Evolutionary conservation across 2,888 invertebrate species (phyloP).

Genomic region (Orthonychiurus folsomi): DNA sequence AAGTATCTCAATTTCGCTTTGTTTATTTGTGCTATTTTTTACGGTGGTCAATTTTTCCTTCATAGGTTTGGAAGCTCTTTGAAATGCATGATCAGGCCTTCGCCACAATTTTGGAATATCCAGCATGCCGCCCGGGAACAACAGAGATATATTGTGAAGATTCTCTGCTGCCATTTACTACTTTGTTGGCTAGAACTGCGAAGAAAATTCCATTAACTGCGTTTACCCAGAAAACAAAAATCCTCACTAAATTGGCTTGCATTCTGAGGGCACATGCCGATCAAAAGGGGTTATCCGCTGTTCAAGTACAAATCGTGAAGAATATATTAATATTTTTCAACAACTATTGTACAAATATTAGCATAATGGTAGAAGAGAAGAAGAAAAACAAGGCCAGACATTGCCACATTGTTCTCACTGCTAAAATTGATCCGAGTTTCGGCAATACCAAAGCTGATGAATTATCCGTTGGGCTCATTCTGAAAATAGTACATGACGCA

Average conservation of each 20-base stretch:
- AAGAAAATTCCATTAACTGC: conserved; percentile 19
- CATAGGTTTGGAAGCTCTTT: neutral
- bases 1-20: too few species aligned
- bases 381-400: neutral
- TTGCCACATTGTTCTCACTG: conserved; percentile 14
- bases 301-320: conserved; percentile 20
- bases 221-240: conserved; percentile 13
- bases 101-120: conserved; percentile 26
- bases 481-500: conserved; percentile 26
- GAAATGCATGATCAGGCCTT: neutral
- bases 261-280: conserved; percentile 26
- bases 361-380: conserved; percentile 15
- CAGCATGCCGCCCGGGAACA: conserved; percentile 22
- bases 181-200: conserved; percentile 26
- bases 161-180: conserved; percentile 20
- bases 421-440: conserved; percentile 20
- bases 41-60: too few species aligned
- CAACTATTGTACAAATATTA: conserved; percentile 24
- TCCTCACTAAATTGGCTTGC: conserved; percentile 17
- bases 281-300: conserved; percentile 14
- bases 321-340: conserved; percentile 28
- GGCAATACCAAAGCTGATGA: conserved; percentile 24
- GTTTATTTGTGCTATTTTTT: too few species aligned
- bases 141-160: conserved; percentile 21
- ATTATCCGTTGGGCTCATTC: conserved; percentile 30